Evolutionary conservation across 2,888 invertebrate genomes (phyloP).

Genomic region (Nebria brevicollis): DNA sequence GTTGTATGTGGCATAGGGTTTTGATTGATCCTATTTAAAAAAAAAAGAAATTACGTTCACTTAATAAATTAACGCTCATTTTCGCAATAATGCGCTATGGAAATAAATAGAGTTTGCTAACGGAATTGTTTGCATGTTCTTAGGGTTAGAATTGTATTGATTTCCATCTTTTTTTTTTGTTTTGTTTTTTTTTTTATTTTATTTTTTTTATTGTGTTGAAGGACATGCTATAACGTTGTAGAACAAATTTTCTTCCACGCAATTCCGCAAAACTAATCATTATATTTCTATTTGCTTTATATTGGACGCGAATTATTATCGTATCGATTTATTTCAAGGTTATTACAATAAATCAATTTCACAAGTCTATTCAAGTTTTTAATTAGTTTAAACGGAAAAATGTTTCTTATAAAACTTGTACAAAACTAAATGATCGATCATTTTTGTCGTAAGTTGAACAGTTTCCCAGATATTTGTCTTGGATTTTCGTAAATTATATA

Average conservation of each 20-base stretch:
- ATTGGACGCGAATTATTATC: background rate
- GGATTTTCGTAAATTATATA: background rate
- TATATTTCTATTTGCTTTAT: background rate
- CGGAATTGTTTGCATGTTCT: background rate
- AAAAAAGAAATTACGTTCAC: too few relatives aligned
- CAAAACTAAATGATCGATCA: background rate
- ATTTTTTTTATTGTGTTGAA: background rate
- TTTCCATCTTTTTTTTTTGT: background rate
- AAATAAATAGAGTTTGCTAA: background rate
- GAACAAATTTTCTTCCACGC: background rate
- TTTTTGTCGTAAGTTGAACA: background rate
- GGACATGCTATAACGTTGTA: background rate
- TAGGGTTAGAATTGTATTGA: background rate
- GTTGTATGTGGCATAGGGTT: slow-evolving; percentile 86
- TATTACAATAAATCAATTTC: background rate
- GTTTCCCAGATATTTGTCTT: background rate
- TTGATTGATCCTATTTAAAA: slow-evolving; percentile 79
- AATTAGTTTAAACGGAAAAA: background rate
- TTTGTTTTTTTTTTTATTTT: background rate
- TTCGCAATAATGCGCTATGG: background rate
- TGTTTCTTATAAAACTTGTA: background rate
- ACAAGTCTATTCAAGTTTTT: background rate
- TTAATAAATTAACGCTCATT: too few relatives aligned
- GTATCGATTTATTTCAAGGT: background rate
- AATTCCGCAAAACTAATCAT: background rate